Percentiles rank a stretch among this genome's conserved stretches.
Conservation (phyloP, 2,888 invertebrate species). For the Drosophila antonietae region DNA sequence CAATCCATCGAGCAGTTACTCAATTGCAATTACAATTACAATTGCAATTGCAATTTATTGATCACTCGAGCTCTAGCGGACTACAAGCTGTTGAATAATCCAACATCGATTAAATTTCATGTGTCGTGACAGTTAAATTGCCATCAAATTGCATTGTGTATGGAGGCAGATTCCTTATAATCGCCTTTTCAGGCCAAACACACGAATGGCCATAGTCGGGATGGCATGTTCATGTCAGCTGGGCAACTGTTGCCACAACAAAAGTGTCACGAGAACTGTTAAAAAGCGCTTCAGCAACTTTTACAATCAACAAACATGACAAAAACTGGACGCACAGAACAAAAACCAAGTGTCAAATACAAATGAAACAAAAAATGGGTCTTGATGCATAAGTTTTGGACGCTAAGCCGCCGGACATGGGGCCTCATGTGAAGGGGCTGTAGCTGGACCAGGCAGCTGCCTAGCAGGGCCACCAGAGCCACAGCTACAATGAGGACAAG, state of each 20-base stretch:
- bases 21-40: constrained; percentile 67
- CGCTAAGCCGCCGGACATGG: constrained; percentile 23
- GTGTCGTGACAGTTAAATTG: constrained; percentile 58
- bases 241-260: constrained; percentile 31
- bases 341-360: constrained; percentile 70
- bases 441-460: constrained; percentile 34
- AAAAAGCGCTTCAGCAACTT: constrained; percentile 78
- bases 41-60: constrained; percentile 43
- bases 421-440: constrained; percentile 22
- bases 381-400: constrained; percentile 59
- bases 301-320: constrained; percentile 78
- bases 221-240: constrained; percentile 40
- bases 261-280: constrained; percentile 73
- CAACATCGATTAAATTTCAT: constrained; percentile 24
- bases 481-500: constrained; percentile 12
- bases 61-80: neutral
- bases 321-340: constrained; percentile 65
- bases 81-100: constrained; percentile 38
- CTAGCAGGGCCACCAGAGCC: constrained; percentile 39
- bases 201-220: constrained; percentile 19
- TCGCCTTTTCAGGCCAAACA: constrained; percentile 21
- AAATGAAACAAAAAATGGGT: constrained; percentile 11
- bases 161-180: constrained; percentile 26
- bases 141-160: constrained; percentile 61
- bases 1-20: constrained; percentile 46